Evolutionary conservation across 2,888 invertebrate species (phyloP).

Genomic region (Cotesia congregata): DNA sequence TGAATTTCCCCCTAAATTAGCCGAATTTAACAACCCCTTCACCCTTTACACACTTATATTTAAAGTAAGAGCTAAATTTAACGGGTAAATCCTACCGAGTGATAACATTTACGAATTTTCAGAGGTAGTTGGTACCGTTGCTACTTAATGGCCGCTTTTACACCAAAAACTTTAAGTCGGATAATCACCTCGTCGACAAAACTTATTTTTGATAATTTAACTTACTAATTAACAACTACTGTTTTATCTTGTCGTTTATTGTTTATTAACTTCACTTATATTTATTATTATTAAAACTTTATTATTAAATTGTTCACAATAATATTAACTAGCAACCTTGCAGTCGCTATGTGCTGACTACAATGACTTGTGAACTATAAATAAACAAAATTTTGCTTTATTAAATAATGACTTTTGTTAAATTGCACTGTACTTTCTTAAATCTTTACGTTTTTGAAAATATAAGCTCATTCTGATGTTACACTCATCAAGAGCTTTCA

Average conservation of each 20-base stretch:
- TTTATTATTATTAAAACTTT: background rate
- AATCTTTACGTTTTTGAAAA: no score
- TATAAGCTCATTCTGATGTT: no score
- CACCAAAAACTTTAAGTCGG: conserved; percentile 47
- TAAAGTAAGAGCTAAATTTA: background rate
- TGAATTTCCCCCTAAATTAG: conserved; percentile 62
- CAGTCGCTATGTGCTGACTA: no score
- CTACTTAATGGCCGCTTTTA: conserved; percentile 32
- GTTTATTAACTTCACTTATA: background rate
- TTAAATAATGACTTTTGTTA: no score
- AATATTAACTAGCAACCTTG: no score
- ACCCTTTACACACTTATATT: conserved; percentile 7
- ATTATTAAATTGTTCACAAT: no score
- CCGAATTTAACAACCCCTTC: conserved; percentile 45
- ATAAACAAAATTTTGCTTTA: no score
- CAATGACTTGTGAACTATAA: no score
- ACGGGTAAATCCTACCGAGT: conserved; percentile 5
- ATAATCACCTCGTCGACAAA: conserved; percentile 40
- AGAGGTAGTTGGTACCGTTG: conserved; percentile 30
- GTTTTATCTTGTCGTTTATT: conserved; percentile 10
- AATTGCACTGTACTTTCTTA: no score
- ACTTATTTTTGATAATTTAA: background rate
- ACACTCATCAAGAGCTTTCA: no score
- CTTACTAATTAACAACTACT: conserved; percentile 4
- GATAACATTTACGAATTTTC: conserved; percentile 46